Percentiles rank a stretch among this genome's conserved stretches.
Evolutionary conservation across 2,797 vertebrate genomes (phyloP).

Genomic region (Anguilla pacifica): DNA sequence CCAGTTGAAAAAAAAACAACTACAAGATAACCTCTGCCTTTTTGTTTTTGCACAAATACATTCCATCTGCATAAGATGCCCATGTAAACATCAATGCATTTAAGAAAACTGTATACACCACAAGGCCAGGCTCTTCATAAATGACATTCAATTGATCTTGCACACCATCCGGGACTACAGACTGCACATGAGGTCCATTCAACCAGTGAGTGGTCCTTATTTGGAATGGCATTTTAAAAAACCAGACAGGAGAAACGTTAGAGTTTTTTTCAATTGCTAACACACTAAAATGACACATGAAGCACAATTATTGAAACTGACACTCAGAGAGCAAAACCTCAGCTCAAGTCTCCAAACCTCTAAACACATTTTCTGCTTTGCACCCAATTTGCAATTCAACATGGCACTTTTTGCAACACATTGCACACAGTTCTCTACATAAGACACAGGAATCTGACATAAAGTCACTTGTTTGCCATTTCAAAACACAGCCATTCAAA

Average conservation of each 20-base stretch:
- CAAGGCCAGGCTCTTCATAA: constrained; percentile 47
- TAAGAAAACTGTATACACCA: not conserved
- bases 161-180: constrained; percentile 36
- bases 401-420: no score
- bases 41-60: not conserved
- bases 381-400: no score
- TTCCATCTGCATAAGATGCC: constrained; percentile 16
- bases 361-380: no score
- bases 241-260: constrained; percentile 29
- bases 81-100: not conserved
- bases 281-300: not conserved
- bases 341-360: no score
- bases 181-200: constrained; percentile 51
- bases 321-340: no score
- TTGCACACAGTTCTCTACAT: no score
- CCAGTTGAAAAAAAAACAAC: constrained; percentile 43
- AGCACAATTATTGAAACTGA: no score
- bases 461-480: no score
- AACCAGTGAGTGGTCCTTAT: constrained; percentile 71
- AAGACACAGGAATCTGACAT: no score
- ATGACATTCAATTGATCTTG: constrained; percentile 59
- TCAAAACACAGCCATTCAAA: no score
- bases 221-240: constrained; percentile 40
- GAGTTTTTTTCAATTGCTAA: no score
- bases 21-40: not conserved